Base-by-base conservation (phyloP, 2,113 vertebrate genomes). In the Macheiramphus alcinus region DNA sequence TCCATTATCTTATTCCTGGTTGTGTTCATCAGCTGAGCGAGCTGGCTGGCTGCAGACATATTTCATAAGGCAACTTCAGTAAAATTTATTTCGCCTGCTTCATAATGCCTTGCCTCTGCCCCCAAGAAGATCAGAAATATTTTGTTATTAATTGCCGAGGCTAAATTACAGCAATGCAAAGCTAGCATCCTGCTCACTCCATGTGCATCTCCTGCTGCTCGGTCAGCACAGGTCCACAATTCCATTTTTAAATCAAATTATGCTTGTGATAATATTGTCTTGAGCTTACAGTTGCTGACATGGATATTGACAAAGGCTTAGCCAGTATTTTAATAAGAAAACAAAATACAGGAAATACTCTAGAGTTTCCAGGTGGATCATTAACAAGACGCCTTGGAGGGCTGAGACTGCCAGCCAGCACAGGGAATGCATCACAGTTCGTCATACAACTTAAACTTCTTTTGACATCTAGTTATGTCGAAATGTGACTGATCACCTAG, bases 291-390 rank as follows among this genome's bases (percentile, higher is more conserved):
- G 98, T 97, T 97, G 98, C 98, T 98, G 98, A 99, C 98, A 98
- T 98, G 97, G 98, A 98, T 99, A 98, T 99, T 98, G 99, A 99
- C 99, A 99, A 99, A 99, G 99, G 98, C 98, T 98, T 98, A 98
- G 97, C 96, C 98, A 91, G 99, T 98, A 98, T 99, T 99, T 99
- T 99, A 99, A 99, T 99, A 99, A 99, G 98, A 98, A 99, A 99
- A 99, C 99, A 99, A 99, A 99, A 99, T 98, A 97, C 98, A 96
- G 98, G 97, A 96, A 98, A 99, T 96, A 97, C 97, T 96, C 98
- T 96, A 90, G 98, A 98, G 98, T 98, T 98, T 98, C 98, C 96
- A 98, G 98, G 98, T 95, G 96, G 97, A 98, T 99, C 99, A 99
- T 99, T 99, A 99, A 98, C 98, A 98, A 98, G 98, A 97, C 97